Evolutionary conservation across 2,888 invertebrate species (phyloP).

Genomic region (Clanis bilineata): DNA sequence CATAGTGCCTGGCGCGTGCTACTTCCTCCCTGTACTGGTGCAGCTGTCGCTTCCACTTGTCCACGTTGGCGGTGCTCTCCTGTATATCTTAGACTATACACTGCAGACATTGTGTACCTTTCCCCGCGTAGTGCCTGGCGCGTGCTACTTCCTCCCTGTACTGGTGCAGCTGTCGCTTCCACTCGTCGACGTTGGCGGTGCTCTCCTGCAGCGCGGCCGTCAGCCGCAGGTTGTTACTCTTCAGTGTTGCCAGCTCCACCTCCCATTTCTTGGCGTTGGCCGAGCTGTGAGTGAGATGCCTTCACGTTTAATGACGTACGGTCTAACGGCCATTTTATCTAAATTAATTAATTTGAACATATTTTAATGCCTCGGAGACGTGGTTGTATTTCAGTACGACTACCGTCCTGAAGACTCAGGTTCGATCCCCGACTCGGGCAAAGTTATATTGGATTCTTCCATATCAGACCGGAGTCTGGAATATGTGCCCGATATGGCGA

Average conservation of each 20-base stretch:
- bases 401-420: too few species aligned
- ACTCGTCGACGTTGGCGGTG: slow-evolving; percentile 98
- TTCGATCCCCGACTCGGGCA: too few species aligned
- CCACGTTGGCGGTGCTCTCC: slow-evolving; percentile 97
- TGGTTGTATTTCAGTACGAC: too few species aligned
- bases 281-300: slow-evolving; percentile 84
- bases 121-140: slow-evolving; percentile 82
- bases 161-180: slow-evolving; percentile 97
- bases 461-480: too few species aligned
- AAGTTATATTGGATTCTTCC: too few species aligned
- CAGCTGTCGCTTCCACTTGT: slow-evolving; percentile 98
- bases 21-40: slow-evolving; percentile 96
- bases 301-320: background rate
- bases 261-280: slow-evolving; percentile 99
- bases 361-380: too few species aligned
- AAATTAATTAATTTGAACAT: too few species aligned
- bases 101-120: slow-evolving; percentile 52
- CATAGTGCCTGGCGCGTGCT: slow-evolving; percentile 85
- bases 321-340: background rate
- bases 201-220: slow-evolving; percentile 97
- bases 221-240: slow-evolving; percentile 96
- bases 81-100: slow-evolving; percentile 79
- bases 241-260: slow-evolving; percentile 96
- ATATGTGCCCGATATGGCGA: too few species aligned
- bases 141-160: slow-evolving; percentile 95